A percentile compares a stretch with the other conserved stretches of the same genome.
These are phyloP conservation scores for Rugalucina vietnamica DNA, from an alignment of 2,888 invertebrate species.

Conservation along the genomic window DNA sequence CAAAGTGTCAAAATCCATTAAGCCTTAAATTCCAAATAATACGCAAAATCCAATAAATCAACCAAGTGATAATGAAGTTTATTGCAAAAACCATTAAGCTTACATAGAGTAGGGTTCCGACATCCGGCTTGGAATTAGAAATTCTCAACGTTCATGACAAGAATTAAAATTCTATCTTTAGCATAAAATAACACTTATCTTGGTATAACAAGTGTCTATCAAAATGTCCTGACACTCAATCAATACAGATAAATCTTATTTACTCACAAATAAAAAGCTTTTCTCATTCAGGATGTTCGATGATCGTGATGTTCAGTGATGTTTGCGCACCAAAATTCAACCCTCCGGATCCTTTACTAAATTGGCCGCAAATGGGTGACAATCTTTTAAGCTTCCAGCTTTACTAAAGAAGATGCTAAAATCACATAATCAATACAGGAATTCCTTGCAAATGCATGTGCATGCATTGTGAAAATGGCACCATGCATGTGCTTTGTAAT, in stretches of 20 bases:
- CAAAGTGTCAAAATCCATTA: slow-evolving; percentile 50
- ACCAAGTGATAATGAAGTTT: slow-evolving; percentile 38
- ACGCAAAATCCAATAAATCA: slow-evolving; percentile 46
- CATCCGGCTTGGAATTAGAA: slow-evolving; percentile 46
- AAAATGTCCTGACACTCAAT: slow-evolving; percentile 7
- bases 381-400: not conserved
- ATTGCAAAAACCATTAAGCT: slow-evolving; percentile 51
- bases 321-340: not conserved
- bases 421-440: slow-evolving; percentile 50
- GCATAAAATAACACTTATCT: slow-evolving; percentile 66
- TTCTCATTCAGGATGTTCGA: not conserved
- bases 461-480: slow-evolving; percentile 18
- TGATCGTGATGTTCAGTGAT: not conserved
- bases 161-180: slow-evolving; percentile 65
- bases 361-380: not conserved
- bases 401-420: slow-evolving; percentile 8
- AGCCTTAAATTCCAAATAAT: slow-evolving; percentile 38
- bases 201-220: slow-evolving; percentile 1
- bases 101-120: slow-evolving; percentile 51
- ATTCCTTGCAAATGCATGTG: slow-evolving; percentile 29
- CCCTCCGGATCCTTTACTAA: too few relatives aligned
- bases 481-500: slow-evolving; percentile 15
- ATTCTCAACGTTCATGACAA: slow-evolving; percentile 58
- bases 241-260: slow-evolving; percentile 18
- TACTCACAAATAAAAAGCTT: slow-evolving; percentile 21